A percentile compares a stretch with the other conserved stretches of the same genome.
Conservation (phyloP, 1,140 invertebrate genomes). For the Drosophila funebris region DNA sequence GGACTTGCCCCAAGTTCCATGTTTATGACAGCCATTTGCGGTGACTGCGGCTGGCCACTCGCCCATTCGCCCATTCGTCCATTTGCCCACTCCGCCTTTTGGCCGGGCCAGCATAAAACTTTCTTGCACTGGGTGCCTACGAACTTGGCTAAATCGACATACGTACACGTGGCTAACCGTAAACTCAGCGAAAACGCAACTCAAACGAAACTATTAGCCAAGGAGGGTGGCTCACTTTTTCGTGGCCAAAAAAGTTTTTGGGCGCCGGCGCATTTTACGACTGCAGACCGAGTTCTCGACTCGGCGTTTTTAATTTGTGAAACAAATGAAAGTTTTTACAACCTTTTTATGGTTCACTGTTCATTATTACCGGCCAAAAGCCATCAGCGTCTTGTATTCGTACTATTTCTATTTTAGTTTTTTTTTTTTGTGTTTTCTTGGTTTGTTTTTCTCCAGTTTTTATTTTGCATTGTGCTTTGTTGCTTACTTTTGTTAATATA, state of each 20-base stretch:
- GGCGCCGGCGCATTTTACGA: conserved; percentile 59
- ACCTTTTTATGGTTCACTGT: conserved; percentile 81
- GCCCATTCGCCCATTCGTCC: conserved; percentile 53
- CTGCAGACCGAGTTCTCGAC: conserved; percentile 14
- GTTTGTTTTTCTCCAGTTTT: not conserved
- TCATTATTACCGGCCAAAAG: conserved; percentile 68
- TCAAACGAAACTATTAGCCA: conserved; percentile 60
- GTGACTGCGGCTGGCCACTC: conserved; percentile 60
- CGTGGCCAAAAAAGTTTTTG: conserved; percentile 36
- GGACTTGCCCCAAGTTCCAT: conserved; percentile 9
- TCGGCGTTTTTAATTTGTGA: conserved; percentile 73
- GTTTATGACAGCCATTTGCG: conserved; percentile 79
- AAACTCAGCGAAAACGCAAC: conserved; percentile 20
- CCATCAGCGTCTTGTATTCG: conserved; percentile 61
- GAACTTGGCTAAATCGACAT: conserved; percentile 57
- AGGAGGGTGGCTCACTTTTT: conserved; percentile 6
- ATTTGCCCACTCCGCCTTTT: conserved; percentile 32
- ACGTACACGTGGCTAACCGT: conserved; percentile 63
- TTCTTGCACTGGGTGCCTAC: conserved; percentile 58
- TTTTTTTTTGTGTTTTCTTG: conserved; percentile 11
- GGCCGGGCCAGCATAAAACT: conserved; percentile 49
- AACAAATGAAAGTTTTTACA: conserved; percentile 82
- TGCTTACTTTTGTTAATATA: conserved; percentile 63
- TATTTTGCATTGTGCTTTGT: conserved; percentile 22
- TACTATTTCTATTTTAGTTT: conserved; percentile 32